These are phyloP conservation scores for Petrocephalus schoutedeni DNA, from an alignment of 2,797 vertebrate species.

Conservation along the genomic window DNA sequence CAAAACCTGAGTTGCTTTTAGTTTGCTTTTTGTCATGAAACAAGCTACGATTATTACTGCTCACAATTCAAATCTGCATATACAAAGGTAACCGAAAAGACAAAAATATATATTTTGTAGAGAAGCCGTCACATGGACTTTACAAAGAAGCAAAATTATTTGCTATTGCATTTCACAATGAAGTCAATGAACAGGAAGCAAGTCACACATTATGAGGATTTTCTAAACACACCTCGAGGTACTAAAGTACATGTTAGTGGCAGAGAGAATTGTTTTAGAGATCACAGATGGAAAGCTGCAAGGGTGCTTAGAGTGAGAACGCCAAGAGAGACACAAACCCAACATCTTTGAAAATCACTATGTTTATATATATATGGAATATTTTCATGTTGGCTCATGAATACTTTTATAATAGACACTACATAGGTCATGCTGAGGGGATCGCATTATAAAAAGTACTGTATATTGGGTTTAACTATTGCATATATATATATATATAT, in stretches of 20 bases:
- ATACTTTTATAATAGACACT: neutral
- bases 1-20: neutral
- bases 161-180: neutral
- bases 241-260: constrained; percentile 7
- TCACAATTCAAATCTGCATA: neutral
- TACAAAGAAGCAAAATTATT: neutral
- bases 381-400: neutral
- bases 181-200: neutral
- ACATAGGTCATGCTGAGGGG: neutral
- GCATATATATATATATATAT: too few relatives aligned
- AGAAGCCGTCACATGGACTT: neutral
- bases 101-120: neutral
- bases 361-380: too few relatives aligned
- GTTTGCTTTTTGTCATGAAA: neutral
- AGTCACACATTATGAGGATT: neutral
- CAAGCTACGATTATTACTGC: neutral
- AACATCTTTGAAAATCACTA: neutral
- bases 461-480: constrained; percentile 34
- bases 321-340: neutral
- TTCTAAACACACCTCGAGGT: neutral
- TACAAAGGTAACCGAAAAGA: neutral
- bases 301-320: neutral
- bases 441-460: neutral
- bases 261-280: neutral
- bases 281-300: neutral